Conservation (phyloP, 1,140 invertebrate species). For the Meloidogyne hapla region DNA sequence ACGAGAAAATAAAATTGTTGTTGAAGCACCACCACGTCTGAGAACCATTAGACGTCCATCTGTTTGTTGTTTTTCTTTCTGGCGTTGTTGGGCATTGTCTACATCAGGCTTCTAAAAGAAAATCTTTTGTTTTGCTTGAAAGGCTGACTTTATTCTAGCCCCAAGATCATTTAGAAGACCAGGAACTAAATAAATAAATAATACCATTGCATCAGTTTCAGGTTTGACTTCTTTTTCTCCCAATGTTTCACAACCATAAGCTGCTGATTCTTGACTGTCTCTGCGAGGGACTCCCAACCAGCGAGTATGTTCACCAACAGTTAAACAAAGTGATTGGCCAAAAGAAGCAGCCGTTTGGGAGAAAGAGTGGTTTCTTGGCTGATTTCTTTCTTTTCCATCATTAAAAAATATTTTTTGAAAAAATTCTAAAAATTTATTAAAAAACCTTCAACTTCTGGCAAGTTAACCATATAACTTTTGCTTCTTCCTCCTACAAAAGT, state of each 20-base stretch:
- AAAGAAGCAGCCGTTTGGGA: slow-evolving; percentile 1
- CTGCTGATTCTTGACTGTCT: slow-evolving; percentile 25
- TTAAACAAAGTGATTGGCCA: slow-evolving; percentile 20
- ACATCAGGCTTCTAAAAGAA: no score
- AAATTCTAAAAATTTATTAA: not conserved
- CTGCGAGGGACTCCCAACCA: slow-evolving; percentile 23
- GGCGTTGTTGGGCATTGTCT: not conserved
- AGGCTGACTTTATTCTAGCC: no score
- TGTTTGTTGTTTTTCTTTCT: not conserved
- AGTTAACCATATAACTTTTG: not conserved
- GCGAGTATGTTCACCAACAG: slow-evolving; percentile 16
- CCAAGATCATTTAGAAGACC: no score
- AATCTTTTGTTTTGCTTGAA: no score
- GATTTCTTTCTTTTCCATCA: not conserved
- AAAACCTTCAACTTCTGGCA: not conserved
- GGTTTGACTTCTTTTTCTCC: not conserved
- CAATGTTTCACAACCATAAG: slow-evolving; percentile 21
- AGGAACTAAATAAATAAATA: not conserved
- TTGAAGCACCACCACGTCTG: not conserved
- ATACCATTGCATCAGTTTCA: not conserved
- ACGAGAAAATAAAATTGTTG: not conserved
- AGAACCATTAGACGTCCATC: not conserved
- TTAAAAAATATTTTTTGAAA: not conserved
- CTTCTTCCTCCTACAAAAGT: not conserved
- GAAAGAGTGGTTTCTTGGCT: not conserved